These are phyloP conservation scores for Eurytoma californica DNA, from an alignment of 2,888 invertebrate species.

Conservation along the genomic window DNA sequence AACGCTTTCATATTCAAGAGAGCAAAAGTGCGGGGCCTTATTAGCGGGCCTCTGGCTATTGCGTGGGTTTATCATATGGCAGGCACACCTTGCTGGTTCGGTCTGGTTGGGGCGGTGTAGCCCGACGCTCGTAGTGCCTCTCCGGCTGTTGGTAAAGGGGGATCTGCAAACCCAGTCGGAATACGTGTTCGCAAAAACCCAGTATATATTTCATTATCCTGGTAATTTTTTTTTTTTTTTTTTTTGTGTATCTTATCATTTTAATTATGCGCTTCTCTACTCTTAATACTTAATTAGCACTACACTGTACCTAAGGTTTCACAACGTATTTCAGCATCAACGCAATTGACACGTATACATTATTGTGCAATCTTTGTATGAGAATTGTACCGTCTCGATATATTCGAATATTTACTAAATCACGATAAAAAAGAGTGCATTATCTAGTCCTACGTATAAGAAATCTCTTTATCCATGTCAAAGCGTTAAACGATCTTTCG, in stretches of 20 bases:
- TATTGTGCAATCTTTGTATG: too few species aligned
- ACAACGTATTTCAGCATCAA: too few species aligned
- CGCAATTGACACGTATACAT: too few species aligned
- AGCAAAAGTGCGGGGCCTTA: constrained; percentile 53
- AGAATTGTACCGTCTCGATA: too few species aligned
- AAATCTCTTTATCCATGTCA: too few species aligned
- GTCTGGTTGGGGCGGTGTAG: constrained; percentile 75
- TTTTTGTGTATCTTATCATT: constrained; percentile 22
- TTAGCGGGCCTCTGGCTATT: constrained; percentile 47
- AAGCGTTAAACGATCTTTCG: too few species aligned
- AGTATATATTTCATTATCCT: constrained; percentile 60
- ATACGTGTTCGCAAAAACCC: constrained; percentile 75
- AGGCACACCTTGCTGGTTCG: constrained; percentile 75
- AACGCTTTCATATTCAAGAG: constrained; percentile 67
- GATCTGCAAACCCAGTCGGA: constrained; percentile 77
- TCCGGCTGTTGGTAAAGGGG: constrained; percentile 80
- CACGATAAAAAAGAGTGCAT: too few species aligned
- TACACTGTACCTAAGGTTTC: too few species aligned
- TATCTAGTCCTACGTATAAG: too few species aligned
- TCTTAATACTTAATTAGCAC: neutral
- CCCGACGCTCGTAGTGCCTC: constrained; percentile 76
- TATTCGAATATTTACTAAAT: too few species aligned
- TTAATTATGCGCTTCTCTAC: constrained; percentile 33
- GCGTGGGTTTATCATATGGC: constrained; percentile 51
- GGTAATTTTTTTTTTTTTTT: constrained; percentile 47